These are phyloP conservation scores for Eristalis intricaria DNA, from an alignment of 2,888 invertebrate species.

Conservation along the genomic window DNA sequence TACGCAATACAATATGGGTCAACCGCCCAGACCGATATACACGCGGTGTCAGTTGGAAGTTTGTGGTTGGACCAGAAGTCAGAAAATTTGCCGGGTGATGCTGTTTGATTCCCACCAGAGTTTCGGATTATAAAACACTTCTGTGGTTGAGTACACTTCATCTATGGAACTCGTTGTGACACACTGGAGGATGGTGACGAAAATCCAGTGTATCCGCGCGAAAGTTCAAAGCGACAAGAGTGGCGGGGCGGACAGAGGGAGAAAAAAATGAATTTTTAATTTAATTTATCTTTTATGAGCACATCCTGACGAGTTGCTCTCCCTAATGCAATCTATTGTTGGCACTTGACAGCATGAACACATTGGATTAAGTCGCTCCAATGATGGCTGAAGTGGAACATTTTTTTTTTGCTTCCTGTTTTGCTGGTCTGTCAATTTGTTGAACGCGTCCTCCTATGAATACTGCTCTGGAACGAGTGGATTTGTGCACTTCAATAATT, in stretches of 20 bases:
- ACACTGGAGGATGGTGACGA: neutral
- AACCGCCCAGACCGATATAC: neutral
- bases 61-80: neutral
- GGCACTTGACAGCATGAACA: conserved; percentile 5
- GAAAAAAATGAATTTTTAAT: conserved; percentile 33
- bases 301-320: neutral
- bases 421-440: neutral
- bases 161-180: neutral
- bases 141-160: neutral
- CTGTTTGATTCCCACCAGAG: neutral
- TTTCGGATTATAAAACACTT: conserved; percentile 7
- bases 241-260: neutral
- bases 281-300: conserved; percentile 38
- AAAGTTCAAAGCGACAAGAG: neutral
- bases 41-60: neutral
- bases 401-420: neutral
- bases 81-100: neutral
- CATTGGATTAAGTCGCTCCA: conserved; percentile 6
- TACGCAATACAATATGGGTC: neutral
- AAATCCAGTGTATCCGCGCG: neutral
- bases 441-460: neutral
- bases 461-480: neutral
- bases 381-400: neutral
- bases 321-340: conserved; percentile 3
- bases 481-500: too few relatives aligned